These are phyloP conservation scores for Ephestia elutella DNA, from an alignment of 1,140 invertebrate species.

Conservation along the genomic window DNA sequence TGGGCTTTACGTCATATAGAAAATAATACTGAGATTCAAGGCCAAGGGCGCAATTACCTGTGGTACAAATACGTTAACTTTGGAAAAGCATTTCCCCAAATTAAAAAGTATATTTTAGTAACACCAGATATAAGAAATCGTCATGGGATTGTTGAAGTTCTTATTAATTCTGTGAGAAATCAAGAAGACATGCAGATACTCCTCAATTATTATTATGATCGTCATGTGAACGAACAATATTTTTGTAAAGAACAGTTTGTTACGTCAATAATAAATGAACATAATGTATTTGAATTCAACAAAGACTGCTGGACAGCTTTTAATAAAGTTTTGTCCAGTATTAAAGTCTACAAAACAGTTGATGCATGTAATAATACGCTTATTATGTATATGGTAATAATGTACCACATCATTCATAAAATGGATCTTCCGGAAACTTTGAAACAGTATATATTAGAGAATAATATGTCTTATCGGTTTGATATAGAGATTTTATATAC, in stretches of 20 bases:
- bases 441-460: constrained; percentile 13
- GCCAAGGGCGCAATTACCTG: constrained; percentile 30
- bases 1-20: constrained; percentile 46
- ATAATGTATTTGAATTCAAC: constrained; percentile 43
- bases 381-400: constrained; percentile 18
- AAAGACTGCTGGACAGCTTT: constrained; percentile 40
- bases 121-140: constrained; percentile 26
- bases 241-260: constrained; percentile 42
- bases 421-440: constrained; percentile 29
- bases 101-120: constrained; percentile 36
- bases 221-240: constrained; percentile 41
- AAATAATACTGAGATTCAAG: constrained; percentile 29
- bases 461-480: neutral
- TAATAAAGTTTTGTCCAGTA: constrained; percentile 42
- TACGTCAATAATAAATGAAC: constrained; percentile 22
- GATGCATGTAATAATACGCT: constrained; percentile 21
- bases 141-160: constrained; percentile 27
- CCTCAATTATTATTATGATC: constrained; percentile 44
- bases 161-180: constrained; percentile 37
- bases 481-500: neutral
- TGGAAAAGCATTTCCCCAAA: constrained; percentile 34
- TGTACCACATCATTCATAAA: constrained; percentile 38
- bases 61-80: constrained; percentile 50
- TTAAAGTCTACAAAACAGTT: constrained; percentile 32
- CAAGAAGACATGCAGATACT: constrained; percentile 35